Percentiles rank a stretch among this genome's conserved stretches.
Evolutionary conservation across 2,113 vertebrate species (phyloP).

Genomic region (Colaptes auratus): DNA sequence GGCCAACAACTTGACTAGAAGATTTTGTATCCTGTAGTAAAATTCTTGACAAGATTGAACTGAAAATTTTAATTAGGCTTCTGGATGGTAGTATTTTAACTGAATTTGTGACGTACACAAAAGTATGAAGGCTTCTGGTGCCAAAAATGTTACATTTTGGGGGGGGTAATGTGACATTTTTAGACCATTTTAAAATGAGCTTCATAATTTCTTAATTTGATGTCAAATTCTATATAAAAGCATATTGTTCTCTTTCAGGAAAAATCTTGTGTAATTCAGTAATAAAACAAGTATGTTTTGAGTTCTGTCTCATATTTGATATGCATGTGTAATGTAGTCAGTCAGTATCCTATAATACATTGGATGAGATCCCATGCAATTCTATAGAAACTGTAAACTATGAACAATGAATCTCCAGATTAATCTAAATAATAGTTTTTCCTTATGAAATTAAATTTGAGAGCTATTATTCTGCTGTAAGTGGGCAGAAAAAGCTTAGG

Average conservation of each 20-base stretch:
- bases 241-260: background rate
- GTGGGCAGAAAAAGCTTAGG: background rate
- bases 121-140: background rate
- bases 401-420: background rate
- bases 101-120: background rate
- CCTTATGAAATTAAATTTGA: background rate
- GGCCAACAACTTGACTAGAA: background rate
- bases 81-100: background rate
- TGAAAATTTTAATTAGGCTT: background rate
- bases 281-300: background rate
- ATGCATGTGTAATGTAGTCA: background rate
- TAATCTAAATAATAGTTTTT: background rate
- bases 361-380: background rate
- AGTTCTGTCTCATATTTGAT: background rate
- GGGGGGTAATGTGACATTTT: background rate
- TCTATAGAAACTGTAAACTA: background rate
- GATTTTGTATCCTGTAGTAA: background rate
- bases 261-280: background rate
- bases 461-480: background rate
- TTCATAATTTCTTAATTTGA: background rate
- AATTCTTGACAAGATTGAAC: background rate
- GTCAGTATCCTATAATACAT: background rate
- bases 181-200: background rate
- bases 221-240: background rate
- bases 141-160: background rate